Conservation (phyloP, 1,140 invertebrate species). For the Maniola jurtina region DNA sequence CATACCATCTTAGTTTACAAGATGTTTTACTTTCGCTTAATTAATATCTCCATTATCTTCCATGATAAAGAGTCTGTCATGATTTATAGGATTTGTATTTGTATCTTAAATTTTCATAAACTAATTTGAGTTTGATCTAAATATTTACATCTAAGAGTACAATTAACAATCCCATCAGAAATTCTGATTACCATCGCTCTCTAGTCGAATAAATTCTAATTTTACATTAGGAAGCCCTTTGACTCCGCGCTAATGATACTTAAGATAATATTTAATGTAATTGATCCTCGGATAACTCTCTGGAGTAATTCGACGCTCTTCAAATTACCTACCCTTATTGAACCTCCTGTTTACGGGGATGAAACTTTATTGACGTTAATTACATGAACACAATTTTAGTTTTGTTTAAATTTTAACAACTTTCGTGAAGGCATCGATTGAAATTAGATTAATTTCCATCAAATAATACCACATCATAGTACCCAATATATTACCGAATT, state of each 20-base stretch:
- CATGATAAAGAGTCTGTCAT: too few relatives aligned
- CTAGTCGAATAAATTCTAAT: not conserved
- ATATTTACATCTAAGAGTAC: not conserved
- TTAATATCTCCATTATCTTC: too few relatives aligned
- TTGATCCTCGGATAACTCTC: not conserved
- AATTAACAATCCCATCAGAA: not conserved
- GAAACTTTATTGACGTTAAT: constrained; percentile 7
- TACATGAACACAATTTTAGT: not conserved
- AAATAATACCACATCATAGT: too few relatives aligned
- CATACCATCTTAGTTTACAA: too few relatives aligned
- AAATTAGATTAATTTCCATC: too few relatives aligned
- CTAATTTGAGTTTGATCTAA: not conserved
- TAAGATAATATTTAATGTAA: not conserved
- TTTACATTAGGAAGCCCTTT: not conserved
- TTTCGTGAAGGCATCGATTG: too few relatives aligned
- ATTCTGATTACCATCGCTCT: not conserved
- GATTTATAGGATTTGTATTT: too few relatives aligned
- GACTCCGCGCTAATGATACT: not conserved
- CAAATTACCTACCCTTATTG: not conserved
- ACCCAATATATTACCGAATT: too few relatives aligned
- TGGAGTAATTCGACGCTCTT: not conserved
- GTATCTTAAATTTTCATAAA: too few relatives aligned
- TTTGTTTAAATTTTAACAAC: not conserved
- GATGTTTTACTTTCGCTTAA: too few relatives aligned
- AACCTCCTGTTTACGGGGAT: not conserved